Percentiles rank a stretch among this genome's conserved stretches.
phyloP scores from a whole-genome alignment of 2,113 vertebrate genomes.

The Odocoileus virginianus region DNA sequence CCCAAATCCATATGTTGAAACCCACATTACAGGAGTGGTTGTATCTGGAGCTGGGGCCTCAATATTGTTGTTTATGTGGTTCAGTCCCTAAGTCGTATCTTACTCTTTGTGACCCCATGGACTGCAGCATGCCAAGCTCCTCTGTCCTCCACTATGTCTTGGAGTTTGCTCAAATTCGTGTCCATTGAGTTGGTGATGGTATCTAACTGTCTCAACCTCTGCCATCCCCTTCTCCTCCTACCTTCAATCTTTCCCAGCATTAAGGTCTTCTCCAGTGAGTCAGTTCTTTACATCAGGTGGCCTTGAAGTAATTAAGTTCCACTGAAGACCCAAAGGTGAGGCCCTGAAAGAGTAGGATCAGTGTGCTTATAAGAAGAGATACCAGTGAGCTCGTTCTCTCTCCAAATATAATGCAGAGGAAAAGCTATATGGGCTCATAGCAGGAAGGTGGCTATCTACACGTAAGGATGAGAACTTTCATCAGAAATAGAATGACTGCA shows the following conservation, averaged over 20 bases:
- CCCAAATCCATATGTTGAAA: neutral
- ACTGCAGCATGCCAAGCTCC: neutral
- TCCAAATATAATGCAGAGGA: neutral
- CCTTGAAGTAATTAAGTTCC: neutral
- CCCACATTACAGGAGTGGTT: neutral
- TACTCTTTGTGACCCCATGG: neutral
- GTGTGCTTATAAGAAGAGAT: neutral
- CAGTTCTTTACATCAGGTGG: neutral
- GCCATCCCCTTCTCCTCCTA: neutral
- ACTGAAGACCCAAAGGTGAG: neutral
- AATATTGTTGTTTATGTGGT: neutral
- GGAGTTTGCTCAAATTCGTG: neutral
- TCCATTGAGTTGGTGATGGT: neutral
- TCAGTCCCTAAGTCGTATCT: neutral
- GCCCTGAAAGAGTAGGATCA: neutral
- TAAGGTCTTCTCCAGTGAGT: neutral
- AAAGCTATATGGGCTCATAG: neutral
- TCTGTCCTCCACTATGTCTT: neutral
- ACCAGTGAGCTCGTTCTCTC: neutral
- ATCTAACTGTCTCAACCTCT: neutral
- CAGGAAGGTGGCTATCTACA: neutral
- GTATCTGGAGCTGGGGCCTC: too few species aligned
- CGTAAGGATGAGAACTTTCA: neutral
- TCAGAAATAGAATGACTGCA: neutral
- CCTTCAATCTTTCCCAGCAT: neutral